Percentiles rank a stretch among this genome's conserved stretches.
Evolutionary conservation across 2,113 vertebrate species (phyloP).

Genomic region (Mellivora capensis): DNA sequence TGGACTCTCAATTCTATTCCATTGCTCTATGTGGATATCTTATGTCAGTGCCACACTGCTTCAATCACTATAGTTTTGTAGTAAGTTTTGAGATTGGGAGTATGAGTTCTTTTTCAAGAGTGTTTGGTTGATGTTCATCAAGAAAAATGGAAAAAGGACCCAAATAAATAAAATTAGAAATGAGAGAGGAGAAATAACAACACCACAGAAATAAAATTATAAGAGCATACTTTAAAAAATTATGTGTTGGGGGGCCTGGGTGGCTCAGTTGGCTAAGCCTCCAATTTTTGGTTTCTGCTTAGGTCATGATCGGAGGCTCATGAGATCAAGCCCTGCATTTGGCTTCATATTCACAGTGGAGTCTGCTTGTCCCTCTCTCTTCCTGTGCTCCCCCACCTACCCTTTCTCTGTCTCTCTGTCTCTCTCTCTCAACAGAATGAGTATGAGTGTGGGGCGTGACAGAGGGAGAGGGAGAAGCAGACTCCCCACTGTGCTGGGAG

Average conservation of each 20-base stretch:
- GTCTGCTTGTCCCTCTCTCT: background rate
- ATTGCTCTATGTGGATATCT: background rate
- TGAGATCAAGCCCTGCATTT: background rate
- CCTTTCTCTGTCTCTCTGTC: too few relatives aligned
- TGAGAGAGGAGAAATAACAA: background rate
- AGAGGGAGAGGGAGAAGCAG: background rate
- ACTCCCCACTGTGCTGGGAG: background rate
- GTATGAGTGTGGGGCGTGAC: background rate
- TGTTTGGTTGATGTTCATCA: background rate
- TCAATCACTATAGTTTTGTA: background rate
- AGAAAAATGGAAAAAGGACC: background rate
- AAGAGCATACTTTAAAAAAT: background rate
- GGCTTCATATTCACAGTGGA: background rate
- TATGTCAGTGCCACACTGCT: background rate
- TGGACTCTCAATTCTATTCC: background rate
- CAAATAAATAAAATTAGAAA: background rate
- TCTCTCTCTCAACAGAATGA: background rate
- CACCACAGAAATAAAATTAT: background rate
- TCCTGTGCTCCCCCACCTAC: background rate
- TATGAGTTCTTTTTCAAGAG: constrained; percentile 10
- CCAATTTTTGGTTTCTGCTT: background rate
- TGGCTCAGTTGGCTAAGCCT: background rate
- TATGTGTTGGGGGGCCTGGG: background rate
- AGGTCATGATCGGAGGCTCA: background rate
- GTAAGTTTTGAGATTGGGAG: background rate